These are phyloP conservation scores for Adelges cooleyi DNA, from an alignment of 1,140 invertebrate genomes.

Conservation along the genomic window DNA sequence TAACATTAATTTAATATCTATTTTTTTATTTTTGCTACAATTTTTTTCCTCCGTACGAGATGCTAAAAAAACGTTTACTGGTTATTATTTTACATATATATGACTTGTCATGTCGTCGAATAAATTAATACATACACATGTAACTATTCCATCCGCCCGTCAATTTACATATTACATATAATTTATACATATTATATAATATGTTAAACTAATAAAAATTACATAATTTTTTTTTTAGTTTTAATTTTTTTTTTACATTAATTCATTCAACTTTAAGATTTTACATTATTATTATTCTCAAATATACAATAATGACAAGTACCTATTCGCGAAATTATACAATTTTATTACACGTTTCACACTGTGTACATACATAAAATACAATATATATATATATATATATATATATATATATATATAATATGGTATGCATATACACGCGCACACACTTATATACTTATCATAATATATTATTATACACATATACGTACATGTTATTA, in stretches of 20 bases:
- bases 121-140: conserved; percentile 2
- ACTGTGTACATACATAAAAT: too few relatives aligned
- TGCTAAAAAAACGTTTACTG: background rate
- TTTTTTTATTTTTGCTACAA: background rate
- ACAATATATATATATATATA: too few relatives aligned
- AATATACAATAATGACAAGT: background rate
- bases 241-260: too few relatives aligned
- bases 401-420: too few relatives aligned
- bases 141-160: background rate
- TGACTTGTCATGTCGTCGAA: background rate
- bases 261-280: background rate
- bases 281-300: background rate
- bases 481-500: background rate
- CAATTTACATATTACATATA: background rate
- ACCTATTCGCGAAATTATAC: too few relatives aligned
- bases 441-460: background rate
- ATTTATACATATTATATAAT: too few relatives aligned
- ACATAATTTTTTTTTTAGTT: background rate
- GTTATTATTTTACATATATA: background rate
- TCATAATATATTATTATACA: background rate
- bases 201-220: conserved; percentile 1
- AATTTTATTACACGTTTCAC: too few relatives aligned
- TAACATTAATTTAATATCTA: conserved; percentile 22
- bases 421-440: background rate
- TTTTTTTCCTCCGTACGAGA: background rate